Base-by-base conservation (phyloP, 2,113 vertebrate genomes). In the Amia ocellicauda region DNA sequence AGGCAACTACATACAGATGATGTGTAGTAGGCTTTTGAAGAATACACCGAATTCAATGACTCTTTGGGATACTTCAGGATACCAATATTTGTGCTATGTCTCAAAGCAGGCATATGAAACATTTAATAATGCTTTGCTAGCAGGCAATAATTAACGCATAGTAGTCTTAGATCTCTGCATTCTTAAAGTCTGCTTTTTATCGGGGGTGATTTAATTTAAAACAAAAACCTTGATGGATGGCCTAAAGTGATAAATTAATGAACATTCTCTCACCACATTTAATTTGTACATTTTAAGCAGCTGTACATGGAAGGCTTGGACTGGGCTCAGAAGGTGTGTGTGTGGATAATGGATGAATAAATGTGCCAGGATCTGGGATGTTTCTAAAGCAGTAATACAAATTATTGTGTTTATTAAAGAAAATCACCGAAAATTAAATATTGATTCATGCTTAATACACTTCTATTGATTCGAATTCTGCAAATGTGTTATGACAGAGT, bases 371-470 rank as follows among this genome's bases (percentile, higher is more conserved):
- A 41, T 42, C 3, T 42, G 56, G 20, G 36, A 17, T 56, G 3
- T 56, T 3, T 8, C 27, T 27, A 58, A 51, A 61, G 49, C 13
- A 59, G 27, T n/a, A 23, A 52, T 42, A 24, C 49, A 65, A 73
- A 60, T 70, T 45, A 60, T 70, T 68, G 58, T 68, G 64, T 68
- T 76, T 73, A 63, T 71, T 57, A 72, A 68, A 68, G 47, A 70
- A 70, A 75, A 69, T 26, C 28, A 43, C 59, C 59, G 62, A 65
- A 70, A 69, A 76, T 76, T 55, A 72, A 76, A 76, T 70, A 76
- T 64, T 54, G 68, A 69, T 64, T 63, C 49, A 52, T 17, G 50
- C 58, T 52, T 51, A 54, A 41, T 55, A 13, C 26, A 26, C 17
- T 47, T 47, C 4, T 54, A 69, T 70, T 58, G 74, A 76, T 70